Conservation (phyloP, 2,888 invertebrate genomes). For the Itoplectis maculator region DNA sequence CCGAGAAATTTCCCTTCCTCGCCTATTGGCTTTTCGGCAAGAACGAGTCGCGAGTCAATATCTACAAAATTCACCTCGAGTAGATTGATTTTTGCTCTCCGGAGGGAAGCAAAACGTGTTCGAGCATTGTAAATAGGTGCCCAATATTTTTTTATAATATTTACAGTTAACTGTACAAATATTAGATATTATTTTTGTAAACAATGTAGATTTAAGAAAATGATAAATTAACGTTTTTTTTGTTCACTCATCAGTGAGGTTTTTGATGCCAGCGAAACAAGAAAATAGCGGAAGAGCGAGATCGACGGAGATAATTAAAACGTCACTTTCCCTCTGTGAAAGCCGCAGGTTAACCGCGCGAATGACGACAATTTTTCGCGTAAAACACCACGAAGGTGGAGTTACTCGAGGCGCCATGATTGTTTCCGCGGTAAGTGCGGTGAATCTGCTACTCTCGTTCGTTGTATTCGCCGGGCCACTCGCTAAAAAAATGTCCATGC, state of each 20-base stretch:
- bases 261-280: conserved; percentile 50
- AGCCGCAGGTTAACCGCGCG: conserved; percentile 13
- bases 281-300: conserved; percentile 35
- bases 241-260: neutral
- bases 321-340: conserved; percentile 31
- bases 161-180: neutral
- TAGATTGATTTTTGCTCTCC: no score
- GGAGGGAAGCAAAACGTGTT: no score
- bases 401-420: conserved; percentile 30
- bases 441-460: conserved; percentile 1
- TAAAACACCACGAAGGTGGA: conserved; percentile 15
- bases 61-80: conserved; percentile 80
- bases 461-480: conserved; percentile 11
- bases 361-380: conserved; percentile 39
- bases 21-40: conserved; percentile 89
- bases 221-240: conserved; percentile 7
- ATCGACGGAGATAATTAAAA: conserved; percentile 13
- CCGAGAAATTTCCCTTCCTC: conserved; percentile 89
- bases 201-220: conserved; percentile 13
- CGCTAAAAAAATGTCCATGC: neutral
- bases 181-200: neutral
- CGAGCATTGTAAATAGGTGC: neutral
- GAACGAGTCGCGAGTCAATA: conserved; percentile 87
- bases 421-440: conserved; percentile 54
- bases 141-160: neutral